A percentile compares a stretch with the other conserved stretches of the same genome.
Conservation (phyloP, 2,113 vertebrate genomes). For the Tachuris rubrigastra region DNA sequence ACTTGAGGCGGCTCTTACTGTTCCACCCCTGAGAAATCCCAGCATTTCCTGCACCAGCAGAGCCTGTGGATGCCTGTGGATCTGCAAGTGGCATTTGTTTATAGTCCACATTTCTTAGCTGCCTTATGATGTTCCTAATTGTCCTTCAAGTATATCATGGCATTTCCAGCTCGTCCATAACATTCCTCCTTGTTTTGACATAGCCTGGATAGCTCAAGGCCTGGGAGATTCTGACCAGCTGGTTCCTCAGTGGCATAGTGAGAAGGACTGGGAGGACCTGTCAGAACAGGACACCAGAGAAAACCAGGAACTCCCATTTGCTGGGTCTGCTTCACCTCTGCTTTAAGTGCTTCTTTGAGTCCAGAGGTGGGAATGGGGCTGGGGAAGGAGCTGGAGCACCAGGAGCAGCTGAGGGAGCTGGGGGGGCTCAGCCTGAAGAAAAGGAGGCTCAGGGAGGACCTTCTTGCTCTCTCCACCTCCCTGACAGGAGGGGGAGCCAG, state of each 20-base stretch:
- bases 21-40: not conserved
- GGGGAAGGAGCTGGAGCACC: not conserved
- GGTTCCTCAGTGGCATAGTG: not conserved
- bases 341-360: not conserved
- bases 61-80: not conserved
- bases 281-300: not conserved
- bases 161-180: not conserved
- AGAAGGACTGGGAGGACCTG: not conserved
- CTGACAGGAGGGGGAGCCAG: not conserved
- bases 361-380: not conserved
- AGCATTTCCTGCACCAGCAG: not conserved
- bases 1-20: not conserved
- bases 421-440: not conserved
- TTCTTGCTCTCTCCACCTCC: not conserved
- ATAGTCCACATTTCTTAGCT: not conserved
- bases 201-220: not conserved
- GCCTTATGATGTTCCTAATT: not conserved
- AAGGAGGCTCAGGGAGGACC: not conserved
- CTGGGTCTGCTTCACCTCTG: not conserved
- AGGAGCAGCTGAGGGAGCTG: not conserved
- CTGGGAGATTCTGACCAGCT: not conserved
- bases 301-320: not conserved
- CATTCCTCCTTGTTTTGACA: not conserved
- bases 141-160: not conserved
- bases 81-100: not conserved